phyloP scores from a whole-genome alignment of 2,113 vertebrate species.

The Vidua macroura region DNA sequence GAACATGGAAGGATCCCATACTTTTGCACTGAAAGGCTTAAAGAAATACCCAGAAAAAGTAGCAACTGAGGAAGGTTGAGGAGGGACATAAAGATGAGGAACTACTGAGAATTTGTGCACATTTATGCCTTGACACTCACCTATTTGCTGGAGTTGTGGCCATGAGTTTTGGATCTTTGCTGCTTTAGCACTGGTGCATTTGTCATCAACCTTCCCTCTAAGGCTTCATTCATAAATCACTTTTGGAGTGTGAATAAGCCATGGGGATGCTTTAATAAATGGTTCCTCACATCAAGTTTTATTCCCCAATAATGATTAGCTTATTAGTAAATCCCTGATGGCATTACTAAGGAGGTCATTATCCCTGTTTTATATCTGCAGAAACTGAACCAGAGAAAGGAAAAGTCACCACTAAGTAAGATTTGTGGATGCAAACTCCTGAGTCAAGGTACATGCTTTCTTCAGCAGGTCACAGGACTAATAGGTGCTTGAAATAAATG shows the following conservation, averaged over 20 bases:
- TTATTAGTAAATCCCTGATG: slow-evolving; percentile 57
- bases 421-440: background rate
- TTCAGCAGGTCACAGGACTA: background rate
- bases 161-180: background rate
- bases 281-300: slow-evolving; percentile 46
- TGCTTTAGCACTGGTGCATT: background rate
- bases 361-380: slow-evolving; percentile 33
- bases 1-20: background rate
- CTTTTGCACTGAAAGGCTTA: background rate
- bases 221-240: slow-evolving; percentile 42
- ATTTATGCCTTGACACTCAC: background rate
- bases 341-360: slow-evolving; percentile 53
- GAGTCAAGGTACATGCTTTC: background rate
- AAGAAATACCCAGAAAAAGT: background rate
- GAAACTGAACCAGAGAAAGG: slow-evolving; percentile 14
- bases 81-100: background rate
- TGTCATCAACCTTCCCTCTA: background rate
- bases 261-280: slow-evolving; percentile 46
- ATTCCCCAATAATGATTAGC: slow-evolving; percentile 53
- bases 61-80: background rate
- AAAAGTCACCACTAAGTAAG: slow-evolving; percentile 10
- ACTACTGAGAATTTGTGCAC: background rate
- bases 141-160: background rate
- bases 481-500: background rate
- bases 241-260: slow-evolving; percentile 22